Evolutionary conservation across 2,888 invertebrate genomes (phyloP).

Genomic region (Ennomos fuscantarius): DNA sequence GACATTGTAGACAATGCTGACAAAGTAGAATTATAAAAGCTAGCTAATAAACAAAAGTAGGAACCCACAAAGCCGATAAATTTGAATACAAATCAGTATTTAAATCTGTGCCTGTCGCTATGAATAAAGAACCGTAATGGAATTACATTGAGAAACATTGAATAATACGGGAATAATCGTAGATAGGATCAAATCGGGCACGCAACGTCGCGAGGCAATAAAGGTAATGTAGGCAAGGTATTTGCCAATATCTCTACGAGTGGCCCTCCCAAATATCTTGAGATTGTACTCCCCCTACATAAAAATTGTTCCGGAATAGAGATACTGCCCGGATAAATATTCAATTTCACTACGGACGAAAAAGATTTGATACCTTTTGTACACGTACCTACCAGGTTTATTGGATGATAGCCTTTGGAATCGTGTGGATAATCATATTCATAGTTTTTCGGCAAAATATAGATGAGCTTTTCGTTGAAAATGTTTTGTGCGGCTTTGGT

Average conservation of each 20-base stretch:
- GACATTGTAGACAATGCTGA: slow-evolving; percentile 9
- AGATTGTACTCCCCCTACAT: slow-evolving; percentile 84
- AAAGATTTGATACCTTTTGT: slow-evolving; percentile 84
- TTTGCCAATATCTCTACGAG: slow-evolving; percentile 83
- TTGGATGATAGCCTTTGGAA: slow-evolving; percentile 83
- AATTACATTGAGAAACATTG: slow-evolving; percentile 71
- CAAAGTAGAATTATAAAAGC: slow-evolving; percentile 9
- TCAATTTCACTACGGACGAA: slow-evolving; percentile 85
- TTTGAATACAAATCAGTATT: slow-evolving; percentile 31
- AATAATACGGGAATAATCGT: slow-evolving; percentile 72
- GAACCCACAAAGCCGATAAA: slow-evolving; percentile 20
- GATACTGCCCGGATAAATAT: slow-evolving; percentile 85
- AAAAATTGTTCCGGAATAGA: slow-evolving; percentile 85
- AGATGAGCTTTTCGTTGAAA: slow-evolving; percentile 64
- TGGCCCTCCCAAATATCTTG: slow-evolving; percentile 83
- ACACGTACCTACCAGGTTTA: slow-evolving; percentile 72
- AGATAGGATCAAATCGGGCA: slow-evolving; percentile 74
- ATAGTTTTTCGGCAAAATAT: slow-evolving; percentile 76
- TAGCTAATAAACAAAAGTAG: slow-evolving; percentile 20
- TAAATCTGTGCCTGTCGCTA: slow-evolving; percentile 42
- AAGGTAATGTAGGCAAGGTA: slow-evolving; percentile 84
- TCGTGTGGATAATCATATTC: slow-evolving; percentile 83
- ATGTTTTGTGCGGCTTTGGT: slow-evolving; percentile 56
- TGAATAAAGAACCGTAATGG: slow-evolving; percentile 59
- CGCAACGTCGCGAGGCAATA: slow-evolving; percentile 79